phyloP scores from a whole-genome alignment of 2,113 vertebrate species.

The Cryptotis parvus region DNA sequence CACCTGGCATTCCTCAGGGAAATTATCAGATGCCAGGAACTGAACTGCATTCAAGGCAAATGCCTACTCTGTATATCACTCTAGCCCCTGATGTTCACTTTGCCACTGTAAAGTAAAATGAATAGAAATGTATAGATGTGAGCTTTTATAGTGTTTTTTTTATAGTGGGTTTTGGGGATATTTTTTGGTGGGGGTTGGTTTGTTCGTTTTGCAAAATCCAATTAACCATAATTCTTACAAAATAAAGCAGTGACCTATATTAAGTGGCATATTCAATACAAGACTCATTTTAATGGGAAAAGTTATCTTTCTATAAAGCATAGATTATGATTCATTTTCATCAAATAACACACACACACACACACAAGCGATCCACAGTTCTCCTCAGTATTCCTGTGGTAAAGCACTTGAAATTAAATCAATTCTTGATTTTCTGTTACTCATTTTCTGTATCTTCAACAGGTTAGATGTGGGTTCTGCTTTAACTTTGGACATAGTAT shows the following conservation, averaged over 20 bases:
- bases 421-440: slow-evolving; percentile 17
- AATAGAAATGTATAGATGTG: neutral
- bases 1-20: too few species aligned
- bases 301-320: slow-evolving; percentile 52
- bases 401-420: slow-evolving; percentile 57
- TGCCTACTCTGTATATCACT: too few species aligned
- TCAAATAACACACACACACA: slow-evolving; percentile 45
- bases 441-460: slow-evolving; percentile 54
- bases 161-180: too few species aligned
- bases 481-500: slow-evolving; percentile 44
- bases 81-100: too few species aligned
- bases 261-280: slow-evolving; percentile 46
- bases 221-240: slow-evolving; percentile 31
- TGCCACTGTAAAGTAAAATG: slow-evolving; percentile 39
- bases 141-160: too few species aligned
- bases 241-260: slow-evolving; percentile 44
- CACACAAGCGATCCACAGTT: neutral
- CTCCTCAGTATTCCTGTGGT: neutral
- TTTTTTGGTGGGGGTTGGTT: too few species aligned
- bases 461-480: neutral
- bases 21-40: too few species aligned
- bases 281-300: neutral
- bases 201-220: slow-evolving; percentile 27
- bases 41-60: too few species aligned
- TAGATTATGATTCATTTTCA: slow-evolving; percentile 52